Evolutionary conservation across 2,113 vertebrate genomes (phyloP), one percentile per base, ranked within the genome.

Genomic region (Poecilia latipinna): DNA sequence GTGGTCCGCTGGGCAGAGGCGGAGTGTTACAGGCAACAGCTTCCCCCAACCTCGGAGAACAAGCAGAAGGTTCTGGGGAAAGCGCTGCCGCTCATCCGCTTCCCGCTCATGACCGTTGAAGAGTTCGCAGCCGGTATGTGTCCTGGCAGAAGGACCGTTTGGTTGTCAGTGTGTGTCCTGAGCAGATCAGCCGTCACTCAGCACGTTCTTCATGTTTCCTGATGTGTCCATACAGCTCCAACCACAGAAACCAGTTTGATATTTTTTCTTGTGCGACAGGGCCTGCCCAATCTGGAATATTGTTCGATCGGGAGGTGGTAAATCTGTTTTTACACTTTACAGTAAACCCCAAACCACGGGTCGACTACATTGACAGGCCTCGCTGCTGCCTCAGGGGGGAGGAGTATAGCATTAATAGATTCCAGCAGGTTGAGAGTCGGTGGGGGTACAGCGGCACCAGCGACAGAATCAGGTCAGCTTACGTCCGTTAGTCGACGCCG

Each of bases 311-410:
- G 80, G 97, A 97, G 92, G 96, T 97, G 89, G 97, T 98, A 84
- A 98, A 96, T 92, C 96, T 98, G 89, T 98, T 98, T 92, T 95
- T 98, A 89, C 96, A 98, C 93, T 98, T 98, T 94, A 97, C 97
- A 80, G 97, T 97, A 93, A 98, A 98, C 86, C 97, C 97, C 83
- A 98, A 98, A 90, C 97, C 97, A 44, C 95, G 96, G 80, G 97
- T 97, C 79, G 96, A 97, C 82, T 98, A 97, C 93, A 96, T 96
- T 72, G 97, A 98, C 90, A 95, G 96, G 61, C 96, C 97, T 0
- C 94, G 97, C 44, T 98, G 97, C 89, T 97, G 96, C 91, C 96
- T 98, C 77, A 93, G 97, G 71, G 97, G 97, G 32, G 97, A 97
- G 84, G 97, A 98, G 71, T 97, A 96, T 92, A 97, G 96, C 92